Evolutionary conservation across 92 coral and sea anemone species (phyloP), one percentile per base, ranked within the genome.

Genomic region (Anthopleura xanthogrammica): DNA sequence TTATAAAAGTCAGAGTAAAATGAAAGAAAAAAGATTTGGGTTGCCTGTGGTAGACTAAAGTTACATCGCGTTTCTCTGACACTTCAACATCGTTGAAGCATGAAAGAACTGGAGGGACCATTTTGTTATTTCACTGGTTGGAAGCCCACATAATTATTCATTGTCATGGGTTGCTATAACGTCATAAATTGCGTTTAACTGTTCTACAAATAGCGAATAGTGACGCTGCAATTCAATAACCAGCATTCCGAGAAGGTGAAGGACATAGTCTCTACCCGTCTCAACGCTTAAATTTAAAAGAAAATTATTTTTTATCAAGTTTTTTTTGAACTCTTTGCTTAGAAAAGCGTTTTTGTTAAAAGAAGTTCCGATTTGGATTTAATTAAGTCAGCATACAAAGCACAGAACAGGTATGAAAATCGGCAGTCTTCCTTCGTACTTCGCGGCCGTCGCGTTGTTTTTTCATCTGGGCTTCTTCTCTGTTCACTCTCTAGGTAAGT

Each of bases 101-200:
- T 11, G 58, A 54, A 54, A 14, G 58, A 54, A 54, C 14, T 54
- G 13, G 58, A 11, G 50, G 14, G 58, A 54, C 17, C 11, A 12
- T 11, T 46, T 46, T 46, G 50, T 46, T 46, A 24, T 16, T 68
- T 68, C 74, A 22, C 17, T 68, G 74, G 43, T 23, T 68, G 74
- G 74, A 36, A 68, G 40, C 74, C 74, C 74, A 36, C 74, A 29
- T 68, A 68, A 68, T 68, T 68, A 68, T 68, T 68, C 42, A 68
- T 29, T 68, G 74, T 29, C 74, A 68, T 68, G 74, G 74, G 19
- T 29, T 68, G 17, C 42, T 11, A 12, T 68, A 68, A 68, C 74
- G 74, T 68, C 74, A 68, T 68, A 68, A 24, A 68, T 24, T 36
- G 6, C 7, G 74, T 68, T 68, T 36, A 42, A 23, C 42, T 68